phyloP scores from a whole-genome alignment of 2,113 vertebrate species.

The Lanius ludovicianus region DNA sequence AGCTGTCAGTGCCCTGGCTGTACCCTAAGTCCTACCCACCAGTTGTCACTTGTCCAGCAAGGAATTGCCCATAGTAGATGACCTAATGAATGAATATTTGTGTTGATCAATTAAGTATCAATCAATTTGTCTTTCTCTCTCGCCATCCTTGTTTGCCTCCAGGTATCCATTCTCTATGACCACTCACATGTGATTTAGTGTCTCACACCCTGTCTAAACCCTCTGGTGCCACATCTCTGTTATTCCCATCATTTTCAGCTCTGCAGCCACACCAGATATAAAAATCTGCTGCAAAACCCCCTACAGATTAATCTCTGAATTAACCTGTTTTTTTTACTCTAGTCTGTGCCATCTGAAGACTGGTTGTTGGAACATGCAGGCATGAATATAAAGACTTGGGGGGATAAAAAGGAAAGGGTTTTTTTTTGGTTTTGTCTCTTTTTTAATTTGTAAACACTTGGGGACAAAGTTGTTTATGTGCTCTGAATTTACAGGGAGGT shows the following conservation, averaged over 20 bases:
- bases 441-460: neutral
- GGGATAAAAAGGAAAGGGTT: fast-evolving
- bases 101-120: neutral
- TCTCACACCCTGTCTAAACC: neutral
- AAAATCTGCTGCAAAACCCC: neutral
- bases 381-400: neutral
- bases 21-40: no score
- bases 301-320: neutral
- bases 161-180: neutral
- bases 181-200: neutral
- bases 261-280: neutral
- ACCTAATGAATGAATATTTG: neutral
- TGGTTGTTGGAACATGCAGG: neutral
- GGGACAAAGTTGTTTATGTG: neutral
- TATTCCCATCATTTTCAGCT: neutral
- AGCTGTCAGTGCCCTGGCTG: neutral
- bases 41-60: neutral
- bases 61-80: neutral
- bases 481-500: neutral
- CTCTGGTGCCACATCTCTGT: neutral
- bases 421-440: neutral
- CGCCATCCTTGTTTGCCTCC: neutral
- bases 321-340: neutral
- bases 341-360: neutral
- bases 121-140: neutral